These are phyloP conservation scores for Metellina segmentata DNA, from an alignment of 2,888 invertebrate species.

Conservation along the genomic window DNA sequence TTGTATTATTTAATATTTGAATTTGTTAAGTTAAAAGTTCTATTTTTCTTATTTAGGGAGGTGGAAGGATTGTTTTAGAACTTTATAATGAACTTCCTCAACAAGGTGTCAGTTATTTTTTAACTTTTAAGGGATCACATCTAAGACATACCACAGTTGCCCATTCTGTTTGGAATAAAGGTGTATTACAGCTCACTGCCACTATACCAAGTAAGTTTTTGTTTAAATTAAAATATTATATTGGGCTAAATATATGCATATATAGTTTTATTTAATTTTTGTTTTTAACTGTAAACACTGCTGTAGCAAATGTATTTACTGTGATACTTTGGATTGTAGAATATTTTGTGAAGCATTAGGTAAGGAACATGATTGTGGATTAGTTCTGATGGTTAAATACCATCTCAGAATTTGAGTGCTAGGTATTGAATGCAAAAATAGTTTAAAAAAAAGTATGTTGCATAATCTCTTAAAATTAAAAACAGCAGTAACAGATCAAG, in stretches of 20 bases:
- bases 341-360: not conserved
- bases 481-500: too few relatives aligned
- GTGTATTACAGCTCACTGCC: conserved; percentile 32
- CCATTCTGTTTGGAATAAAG: conserved; percentile 23
- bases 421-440: too few relatives aligned
- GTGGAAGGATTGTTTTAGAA: conserved; percentile 64
- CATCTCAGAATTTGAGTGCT: too few relatives aligned
- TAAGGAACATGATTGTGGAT: not conserved
- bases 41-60: conserved; percentile 52
- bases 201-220: conserved; percentile 53
- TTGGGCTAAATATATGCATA: too few relatives aligned
- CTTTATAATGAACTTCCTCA: conserved; percentile 37
- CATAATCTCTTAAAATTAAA: too few relatives aligned
- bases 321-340: not conserved
- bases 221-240: not conserved
- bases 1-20: not conserved
- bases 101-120: conserved; percentile 31
- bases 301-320: not conserved
- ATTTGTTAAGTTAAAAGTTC: not conserved
- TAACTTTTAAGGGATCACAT: conserved; percentile 61
- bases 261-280: not conserved
- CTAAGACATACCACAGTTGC: conserved; percentile 38
- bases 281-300: not conserved
- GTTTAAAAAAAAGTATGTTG: too few relatives aligned
- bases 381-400: too few relatives aligned